Base-by-base conservation (phyloP, 2,797 vertebrate species). In the Chaetophractus vellerosus region DNA sequence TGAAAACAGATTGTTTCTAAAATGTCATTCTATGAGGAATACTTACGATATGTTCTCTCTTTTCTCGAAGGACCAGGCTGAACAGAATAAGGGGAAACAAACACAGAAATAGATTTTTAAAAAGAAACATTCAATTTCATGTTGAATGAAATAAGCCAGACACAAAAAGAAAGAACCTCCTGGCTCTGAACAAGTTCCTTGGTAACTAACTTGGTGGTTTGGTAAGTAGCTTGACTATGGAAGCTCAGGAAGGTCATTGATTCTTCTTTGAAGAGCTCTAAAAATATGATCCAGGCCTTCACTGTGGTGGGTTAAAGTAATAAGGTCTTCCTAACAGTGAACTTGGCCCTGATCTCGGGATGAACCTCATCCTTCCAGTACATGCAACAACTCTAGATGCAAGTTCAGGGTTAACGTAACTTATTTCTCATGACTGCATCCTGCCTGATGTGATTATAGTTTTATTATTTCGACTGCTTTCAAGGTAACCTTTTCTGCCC, bases 401-500 rank as follows among this genome's bases (percentile, higher is more conserved):
- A 86, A 79, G 79, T 85, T 80, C 92, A 90, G 91, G 57, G 83
- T 96, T 96, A 96, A 94, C 84, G 68, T 94, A 96, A 96, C 93
- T 90, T 95, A 79, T 78, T 96, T 96, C 85, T 96, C 92, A 78
- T 71, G 18, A 38, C 85, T 96, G 82, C 80, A 87, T 72, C 91
- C 83, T 80, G 92, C 74, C 88, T 78, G 86, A 75, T 72, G 92
- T 93, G 82, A 97, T 97, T 97, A 91, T 57, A 84, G n/a, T 96
- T 94, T 91, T 94, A 95, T 88, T 95, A 75, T 96, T 97, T 96
- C 95, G 68, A 95, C 61, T 15, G 52, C 95, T 90, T 97, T 89
- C 96, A 94, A 92, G 89, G 96, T 93, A 83, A 90, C 89, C 88
- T 98, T 96, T 88, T 74, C 38, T 92, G 94, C 24, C 63, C 66